Evolutionary conservation across 2,797 vertebrate species (phyloP).

Genomic region (Cossypha polioptera): DNA sequence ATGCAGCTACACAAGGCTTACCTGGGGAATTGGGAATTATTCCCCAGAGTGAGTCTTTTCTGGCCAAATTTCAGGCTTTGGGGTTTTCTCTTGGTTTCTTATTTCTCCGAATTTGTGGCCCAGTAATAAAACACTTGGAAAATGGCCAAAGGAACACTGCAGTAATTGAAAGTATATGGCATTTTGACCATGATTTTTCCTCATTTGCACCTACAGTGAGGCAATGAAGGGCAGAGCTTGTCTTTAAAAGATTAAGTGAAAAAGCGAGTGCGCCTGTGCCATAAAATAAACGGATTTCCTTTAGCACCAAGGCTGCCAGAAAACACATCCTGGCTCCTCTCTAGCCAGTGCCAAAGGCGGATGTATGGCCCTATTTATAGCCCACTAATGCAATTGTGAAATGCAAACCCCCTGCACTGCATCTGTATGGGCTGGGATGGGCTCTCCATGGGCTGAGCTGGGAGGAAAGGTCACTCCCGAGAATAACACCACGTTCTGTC

Average conservation of each 20-base stretch:
- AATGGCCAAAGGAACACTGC: neutral
- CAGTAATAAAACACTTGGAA: neutral
- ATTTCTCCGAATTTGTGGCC: neutral
- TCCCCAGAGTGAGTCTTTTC: neutral
- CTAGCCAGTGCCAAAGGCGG: neutral
- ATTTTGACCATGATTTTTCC: neutral
- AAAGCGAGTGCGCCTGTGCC: neutral
- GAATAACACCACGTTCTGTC: neutral
- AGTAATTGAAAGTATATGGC: neutral
- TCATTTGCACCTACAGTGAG: neutral
- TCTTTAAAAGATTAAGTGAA: neutral
- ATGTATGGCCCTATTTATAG: conserved; percentile 26
- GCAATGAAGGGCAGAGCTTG: neutral
- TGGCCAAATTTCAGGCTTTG: neutral
- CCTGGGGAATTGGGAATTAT: neutral
- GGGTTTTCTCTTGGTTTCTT: neutral
- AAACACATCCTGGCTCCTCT: conserved; percentile 1
- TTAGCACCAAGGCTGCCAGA: neutral
- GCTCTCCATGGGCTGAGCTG: neutral
- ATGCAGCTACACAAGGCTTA: neutral
- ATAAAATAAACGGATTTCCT: neutral
- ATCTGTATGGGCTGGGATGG: neutral
- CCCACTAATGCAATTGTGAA: neutral
- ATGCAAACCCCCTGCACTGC: neutral
- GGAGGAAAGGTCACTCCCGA: neutral